Percentiles rank a stretch among this genome's conserved stretches.
Conservation (phyloP, 2,797 vertebrate genomes). For the Liasis olivaceus region DNA sequence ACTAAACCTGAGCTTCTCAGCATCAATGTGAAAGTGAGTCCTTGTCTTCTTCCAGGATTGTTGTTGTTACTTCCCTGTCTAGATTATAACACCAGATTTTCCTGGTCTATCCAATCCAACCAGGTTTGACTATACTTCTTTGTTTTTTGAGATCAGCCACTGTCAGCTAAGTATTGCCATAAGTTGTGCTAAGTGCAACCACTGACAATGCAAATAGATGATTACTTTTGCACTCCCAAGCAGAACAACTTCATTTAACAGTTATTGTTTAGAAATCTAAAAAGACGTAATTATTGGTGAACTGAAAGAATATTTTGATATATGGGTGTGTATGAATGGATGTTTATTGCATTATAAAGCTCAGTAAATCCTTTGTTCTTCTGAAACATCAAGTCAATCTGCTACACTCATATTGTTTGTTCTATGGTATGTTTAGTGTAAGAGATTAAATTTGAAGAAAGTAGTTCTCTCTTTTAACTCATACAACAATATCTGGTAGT, state of each 20-base stretch:
- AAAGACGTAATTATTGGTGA: conserved; percentile 61
- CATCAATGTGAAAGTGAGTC: too few species aligned
- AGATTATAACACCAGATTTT: too few species aligned
- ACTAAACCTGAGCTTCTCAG: too few species aligned
- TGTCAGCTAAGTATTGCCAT: too few species aligned
- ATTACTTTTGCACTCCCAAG: conserved; percentile 47
- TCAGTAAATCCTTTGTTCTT: conserved; percentile 42
- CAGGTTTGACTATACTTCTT: too few species aligned
- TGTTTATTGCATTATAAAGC: conserved; percentile 25
- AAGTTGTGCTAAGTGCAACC: neutral
- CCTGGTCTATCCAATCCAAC: too few species aligned
- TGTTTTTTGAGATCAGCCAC: too few species aligned
- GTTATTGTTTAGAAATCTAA: conserved; percentile 50
- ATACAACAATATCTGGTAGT: conserved; percentile 16
- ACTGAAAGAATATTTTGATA: conserved; percentile 48
- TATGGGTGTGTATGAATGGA: conserved; percentile 43
- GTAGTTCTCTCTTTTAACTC: conserved; percentile 35
- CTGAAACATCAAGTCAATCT: conserved; percentile 29
- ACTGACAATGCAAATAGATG: conserved; percentile 29
- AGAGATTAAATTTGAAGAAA: conserved; percentile 41
- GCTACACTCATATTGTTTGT: conserved; percentile 37
- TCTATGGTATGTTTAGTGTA: neutral
- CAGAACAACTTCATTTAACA: conserved; percentile 57
- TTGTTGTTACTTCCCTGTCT: too few species aligned
- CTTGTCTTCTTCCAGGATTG: too few species aligned